Evolutionary conservation across 1,140 invertebrate genomes (phyloP).

Genomic region (Drosophila lacertosa): DNA sequence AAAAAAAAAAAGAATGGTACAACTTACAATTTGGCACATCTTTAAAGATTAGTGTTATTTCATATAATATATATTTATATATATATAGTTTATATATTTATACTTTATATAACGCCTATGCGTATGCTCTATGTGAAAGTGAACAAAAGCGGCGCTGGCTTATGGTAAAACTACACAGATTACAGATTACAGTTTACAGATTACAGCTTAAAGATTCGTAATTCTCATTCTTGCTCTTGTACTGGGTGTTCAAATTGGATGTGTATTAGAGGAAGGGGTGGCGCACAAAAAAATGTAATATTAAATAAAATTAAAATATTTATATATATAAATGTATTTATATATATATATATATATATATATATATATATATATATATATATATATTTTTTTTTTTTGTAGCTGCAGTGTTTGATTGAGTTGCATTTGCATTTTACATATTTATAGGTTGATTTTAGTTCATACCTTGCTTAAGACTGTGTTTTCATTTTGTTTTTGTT

Average conservation of each 20-base stretch:
- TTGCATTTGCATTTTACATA: slow-evolving; percentile 74
- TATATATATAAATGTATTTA: slow-evolving; percentile 54
- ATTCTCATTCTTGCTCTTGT: slow-evolving; percentile 44
- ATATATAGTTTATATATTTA: slow-evolving; percentile 71
- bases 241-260: slow-evolving; percentile 43
- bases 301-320: slow-evolving; percentile 47
- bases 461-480: slow-evolving; percentile 73
- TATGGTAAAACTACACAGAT: slow-evolving; percentile 75
- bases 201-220: slow-evolving; percentile 42
- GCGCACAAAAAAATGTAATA: slow-evolving; percentile 11
- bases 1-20: slow-evolving; percentile 81
- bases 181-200: slow-evolving; percentile 41
- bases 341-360: slow-evolving; percentile 56
- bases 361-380: slow-evolving; percentile 59
- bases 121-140: slow-evolving; percentile 74
- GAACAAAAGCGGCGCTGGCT: slow-evolving; percentile 76
- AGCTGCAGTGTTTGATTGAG: slow-evolving; percentile 73
- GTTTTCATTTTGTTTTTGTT: slow-evolving; percentile 56
- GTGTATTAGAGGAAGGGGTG: slow-evolving; percentile 2
- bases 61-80: slow-evolving; percentile 60
- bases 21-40: slow-evolving; percentile 84
- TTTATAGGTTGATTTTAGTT: slow-evolving; percentile 59
- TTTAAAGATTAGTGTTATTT: slow-evolving; percentile 77
- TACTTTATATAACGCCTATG: slow-evolving; percentile 70
- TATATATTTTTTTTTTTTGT: too few species aligned